phyloP scores from a whole-genome alignment of 2,113 vertebrate species.

The Pseudopipra pipra region DNA sequence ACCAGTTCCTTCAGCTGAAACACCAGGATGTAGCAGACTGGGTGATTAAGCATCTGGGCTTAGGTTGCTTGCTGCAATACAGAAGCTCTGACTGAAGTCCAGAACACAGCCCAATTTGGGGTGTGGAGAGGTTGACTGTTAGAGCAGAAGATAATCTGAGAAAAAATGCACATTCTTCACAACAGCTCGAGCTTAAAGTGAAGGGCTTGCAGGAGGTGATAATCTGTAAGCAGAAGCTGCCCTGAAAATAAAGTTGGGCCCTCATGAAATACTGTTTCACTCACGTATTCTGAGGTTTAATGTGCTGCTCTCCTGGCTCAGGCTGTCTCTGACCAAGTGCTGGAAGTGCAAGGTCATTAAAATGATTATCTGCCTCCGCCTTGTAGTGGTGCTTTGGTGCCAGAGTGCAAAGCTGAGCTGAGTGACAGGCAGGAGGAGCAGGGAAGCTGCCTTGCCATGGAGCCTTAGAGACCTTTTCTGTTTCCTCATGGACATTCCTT shows the following conservation, averaged over 20 bases:
- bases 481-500: not conserved
- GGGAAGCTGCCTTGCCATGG: not conserved
- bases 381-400: not conserved
- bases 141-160: not conserved
- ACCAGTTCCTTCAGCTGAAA: not conserved
- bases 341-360: not conserved
- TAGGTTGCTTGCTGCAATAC: not conserved
- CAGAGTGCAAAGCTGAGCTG: not conserved
- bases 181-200: rapidly evolving
- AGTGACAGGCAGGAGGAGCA: rapidly evolving
- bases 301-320: not conserved
- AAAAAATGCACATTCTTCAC: not conserved
- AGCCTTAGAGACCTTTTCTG: not conserved
- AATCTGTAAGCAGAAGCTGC: not conserved
- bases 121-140: not conserved
- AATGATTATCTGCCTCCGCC: not conserved
- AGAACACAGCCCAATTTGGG: not conserved
- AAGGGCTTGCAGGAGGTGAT: not conserved
- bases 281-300: not conserved
- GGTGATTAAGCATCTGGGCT: not conserved
- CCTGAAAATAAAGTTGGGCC: not conserved
- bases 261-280: not conserved
- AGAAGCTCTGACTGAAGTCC: not conserved
- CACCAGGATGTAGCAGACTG: not conserved
- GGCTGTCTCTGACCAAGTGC: not conserved